phyloP scores from a whole-genome alignment of 2,797 vertebrate species.

The Centropyge bicolor region DNA sequence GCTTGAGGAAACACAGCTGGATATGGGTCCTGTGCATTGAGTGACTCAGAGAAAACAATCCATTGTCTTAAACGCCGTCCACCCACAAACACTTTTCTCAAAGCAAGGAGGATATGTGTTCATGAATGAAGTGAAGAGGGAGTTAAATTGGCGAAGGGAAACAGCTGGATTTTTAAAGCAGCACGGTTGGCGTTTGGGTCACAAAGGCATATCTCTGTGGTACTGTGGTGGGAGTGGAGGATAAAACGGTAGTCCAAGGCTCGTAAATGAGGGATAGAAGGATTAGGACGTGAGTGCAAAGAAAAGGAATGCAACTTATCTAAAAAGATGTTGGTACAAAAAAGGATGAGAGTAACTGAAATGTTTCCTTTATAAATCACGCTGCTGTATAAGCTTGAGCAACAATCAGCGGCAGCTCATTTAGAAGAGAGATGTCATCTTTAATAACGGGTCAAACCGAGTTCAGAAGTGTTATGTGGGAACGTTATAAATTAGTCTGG shows the following conservation, averaged over 20 bases:
- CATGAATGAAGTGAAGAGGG: conserved; percentile 73
- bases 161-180: conserved; percentile 90
- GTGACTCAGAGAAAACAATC: conserved; percentile 84
- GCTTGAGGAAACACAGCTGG: conserved; percentile 86
- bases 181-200: conserved; percentile 73
- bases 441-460: conserved; percentile 56
- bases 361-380: conserved; percentile 53
- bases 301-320: conserved; percentile 64
- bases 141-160: conserved; percentile 87
- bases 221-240: conserved; percentile 82
- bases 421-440: conserved; percentile 59
- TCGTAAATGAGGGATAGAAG: conserved; percentile 75
- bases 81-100: conserved; percentile 79
- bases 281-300: conserved; percentile 61
- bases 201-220: conserved; percentile 84
- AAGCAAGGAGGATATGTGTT: conserved; percentile 73
- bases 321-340: conserved; percentile 38
- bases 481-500: conserved; percentile 62
- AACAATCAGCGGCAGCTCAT: conserved; percentile 57
- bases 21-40: conserved; percentile 85
- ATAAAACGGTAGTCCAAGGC: conserved; percentile 77
- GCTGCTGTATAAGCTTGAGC: conserved; percentile 29
- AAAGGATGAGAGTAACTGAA: conserved; percentile 32
- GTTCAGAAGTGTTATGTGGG: conserved; percentile 56
- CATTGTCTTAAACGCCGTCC: conserved; percentile 86